These are phyloP conservation scores for Xenentodon cancila DNA, from an alignment of 2,797 vertebrate species.

Conservation along the genomic window DNA sequence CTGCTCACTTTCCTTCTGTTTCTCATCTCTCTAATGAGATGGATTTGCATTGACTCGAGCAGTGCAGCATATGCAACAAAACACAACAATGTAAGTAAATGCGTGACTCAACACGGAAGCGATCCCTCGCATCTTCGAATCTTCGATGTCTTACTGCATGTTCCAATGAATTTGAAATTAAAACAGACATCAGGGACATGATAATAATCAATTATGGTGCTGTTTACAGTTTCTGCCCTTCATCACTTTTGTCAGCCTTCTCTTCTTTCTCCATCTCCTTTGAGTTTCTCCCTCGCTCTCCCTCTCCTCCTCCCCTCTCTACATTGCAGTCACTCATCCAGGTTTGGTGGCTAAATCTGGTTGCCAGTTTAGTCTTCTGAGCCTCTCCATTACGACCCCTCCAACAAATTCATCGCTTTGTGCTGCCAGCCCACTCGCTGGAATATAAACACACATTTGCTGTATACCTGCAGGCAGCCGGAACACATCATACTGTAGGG, in stretches of 20 bases:
- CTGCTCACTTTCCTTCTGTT: not conserved
- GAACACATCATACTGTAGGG: not conserved
- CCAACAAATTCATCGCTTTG: slow-evolving; percentile 39
- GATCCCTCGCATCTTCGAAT: not conserved
- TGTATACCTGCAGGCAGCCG: not conserved
- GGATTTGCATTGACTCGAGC: slow-evolving; percentile 12
- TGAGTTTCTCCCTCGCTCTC: not conserved
- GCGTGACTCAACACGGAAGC: not conserved
- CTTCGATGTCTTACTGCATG: no score
- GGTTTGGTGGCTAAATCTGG: slow-evolving; percentile 19
- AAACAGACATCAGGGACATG: not conserved
- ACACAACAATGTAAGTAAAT: slow-evolving; percentile 1
- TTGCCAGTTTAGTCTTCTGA: slow-evolving; percentile 20
- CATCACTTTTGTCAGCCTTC: not conserved
- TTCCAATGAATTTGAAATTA: slow-evolving; percentile 16
- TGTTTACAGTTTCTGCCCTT: slow-evolving; percentile 5
- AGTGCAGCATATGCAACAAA: not conserved
- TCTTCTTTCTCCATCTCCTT: not conserved
- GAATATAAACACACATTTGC: slow-evolving; percentile 28
- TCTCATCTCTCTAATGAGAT: slow-evolving; percentile 4
- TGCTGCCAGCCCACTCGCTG: slow-evolving; percentile 23
- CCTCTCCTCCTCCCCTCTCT: not conserved
- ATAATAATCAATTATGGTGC: not conserved
- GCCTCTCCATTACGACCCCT: slow-evolving; percentile 25
- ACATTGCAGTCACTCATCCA: slow-evolving; percentile 15